Base-by-base conservation (phyloP, 2,888 invertebrate genomes). In the Orgyia antiqua region DNA sequence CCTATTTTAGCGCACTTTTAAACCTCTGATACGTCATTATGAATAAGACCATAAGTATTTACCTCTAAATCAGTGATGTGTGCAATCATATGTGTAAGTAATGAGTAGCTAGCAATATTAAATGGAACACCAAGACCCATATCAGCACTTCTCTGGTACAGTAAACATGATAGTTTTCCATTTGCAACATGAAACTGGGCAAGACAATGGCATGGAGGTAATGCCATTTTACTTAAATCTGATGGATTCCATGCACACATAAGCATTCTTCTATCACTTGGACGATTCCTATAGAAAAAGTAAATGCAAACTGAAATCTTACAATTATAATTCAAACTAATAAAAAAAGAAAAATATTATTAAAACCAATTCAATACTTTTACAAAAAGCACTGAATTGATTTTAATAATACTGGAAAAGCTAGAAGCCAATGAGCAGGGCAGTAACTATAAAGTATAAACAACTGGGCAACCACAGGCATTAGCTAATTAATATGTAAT, bases 121-220 rank as follows among this genome's bases (percentile, higher is more conserved):
- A 99, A 99, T 7, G 98, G 98, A 0, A 98, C 97, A n/a, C 99
- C 99, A 1, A 99, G 87, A 2, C 98, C 98, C 93, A 99, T 95
- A 68, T 99, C 99, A 4, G 97, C 99, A 54, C 98, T 98, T 45
- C 99, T 89, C 75, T 99, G 99, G 69, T 98, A 98, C 45, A 99
- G 73, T 53, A 96, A 93, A 61, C 97, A 98, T 0, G 96, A 96
- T 1, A 99, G 80, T 69, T 95, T 94, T 1, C 91, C 92, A 51
- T 89, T 82, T 1, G 92, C 89, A 0, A 99, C 98, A 82, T 94
- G 96, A 80, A 99, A 99, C 76, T 99, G 99, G 0, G 92, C 94
- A 25, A 99, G 84, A 59, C 96, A 95, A 65, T 99, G 99, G 60
- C 99, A 99, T 0, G 99, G 99, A 0, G 99, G 99, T 29, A 99